Evolutionary conservation across 2,113 vertebrate species (phyloP), one percentile per base, ranked within the genome.

Genomic region (Cyrtonyx montezumae): DNA sequence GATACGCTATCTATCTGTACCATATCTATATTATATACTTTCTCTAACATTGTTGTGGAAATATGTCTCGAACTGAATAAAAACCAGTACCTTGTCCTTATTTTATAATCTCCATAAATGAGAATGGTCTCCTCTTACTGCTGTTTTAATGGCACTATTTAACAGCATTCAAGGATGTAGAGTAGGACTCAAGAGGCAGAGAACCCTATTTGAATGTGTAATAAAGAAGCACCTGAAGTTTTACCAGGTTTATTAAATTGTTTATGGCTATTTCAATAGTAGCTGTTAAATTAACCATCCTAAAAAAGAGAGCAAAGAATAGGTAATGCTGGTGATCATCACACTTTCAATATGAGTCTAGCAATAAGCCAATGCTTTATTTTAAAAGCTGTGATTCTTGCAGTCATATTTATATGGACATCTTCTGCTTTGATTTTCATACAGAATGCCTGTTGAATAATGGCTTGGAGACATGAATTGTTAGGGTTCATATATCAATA

Each of bases 241-340:
- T 94, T 88, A 94, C 70, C 76, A n/a, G 78, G 80, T 95, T 94
- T 96, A 94, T 95, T 89, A 94, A 88, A 94, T 92, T 90, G 94
- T 96, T 96, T 95, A 95, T 84, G 65, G 76, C 51, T 88, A 94
- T 79, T 96, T 80, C 84, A 84, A 77, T 43, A 88, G 76, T 16
- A 34, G 61, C 46, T 78, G 79, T 95, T 94, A 95, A 96, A 94
- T 94, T 94, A 95, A 92, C 75, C 46, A 85, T 36, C 79, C 65
- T n/a, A 58, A 82, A 91, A 83, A 76, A 67, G 7, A 53, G 11
- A 59, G 4, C 78, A 69, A 78, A 68, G 6, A 82, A 74, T 48
- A 74, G 75, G 40, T 51, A 93, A 51, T 78, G 73, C 15, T 58
- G 53, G 32, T 36, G 68, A 84, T 74, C 75, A 88, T 61, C 28